Evolutionary conservation across 2,888 invertebrate species (phyloP).

Genomic region (Pherbina coryleti): DNA sequence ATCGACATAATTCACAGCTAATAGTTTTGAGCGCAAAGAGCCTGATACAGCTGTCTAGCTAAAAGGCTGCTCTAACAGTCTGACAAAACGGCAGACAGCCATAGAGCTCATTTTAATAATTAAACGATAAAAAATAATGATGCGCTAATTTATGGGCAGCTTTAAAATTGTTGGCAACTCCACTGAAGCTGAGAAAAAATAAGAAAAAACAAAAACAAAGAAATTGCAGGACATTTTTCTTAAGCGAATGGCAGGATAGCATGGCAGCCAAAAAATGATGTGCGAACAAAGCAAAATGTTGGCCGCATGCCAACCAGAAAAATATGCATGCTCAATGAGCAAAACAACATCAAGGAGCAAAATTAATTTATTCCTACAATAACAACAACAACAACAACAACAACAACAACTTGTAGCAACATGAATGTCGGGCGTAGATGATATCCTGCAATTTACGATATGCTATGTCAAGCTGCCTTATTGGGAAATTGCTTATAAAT

Average conservation of each 20-base stretch:
- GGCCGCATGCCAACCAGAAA: background rate
- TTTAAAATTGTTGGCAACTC: background rate
- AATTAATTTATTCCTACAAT: no score
- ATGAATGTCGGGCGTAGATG: no score
- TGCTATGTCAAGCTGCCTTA: background rate
- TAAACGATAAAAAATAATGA: conserved; percentile 1
- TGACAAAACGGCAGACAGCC: background rate
- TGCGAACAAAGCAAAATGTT: background rate
- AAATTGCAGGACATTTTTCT: background rate
- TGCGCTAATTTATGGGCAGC: conserved; percentile 11
- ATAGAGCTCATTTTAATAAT: conserved; percentile 15
- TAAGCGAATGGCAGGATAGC: no score
- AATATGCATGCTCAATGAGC: background rate
- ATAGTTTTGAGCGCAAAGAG: no score
- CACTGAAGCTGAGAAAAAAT: background rate
- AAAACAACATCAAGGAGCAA: no score
- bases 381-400: no score
- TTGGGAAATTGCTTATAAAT: background rate
- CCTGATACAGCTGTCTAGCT: no score
- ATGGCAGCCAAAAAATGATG: no score
- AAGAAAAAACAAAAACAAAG: background rate
- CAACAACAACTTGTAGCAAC: no score
- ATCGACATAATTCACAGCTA: no score
- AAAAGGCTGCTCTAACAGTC: background rate
- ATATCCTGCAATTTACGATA: no score